phyloP scores from a whole-genome alignment of 2,113 vertebrate genomes.

The Chinchilla lanigera region DNA sequence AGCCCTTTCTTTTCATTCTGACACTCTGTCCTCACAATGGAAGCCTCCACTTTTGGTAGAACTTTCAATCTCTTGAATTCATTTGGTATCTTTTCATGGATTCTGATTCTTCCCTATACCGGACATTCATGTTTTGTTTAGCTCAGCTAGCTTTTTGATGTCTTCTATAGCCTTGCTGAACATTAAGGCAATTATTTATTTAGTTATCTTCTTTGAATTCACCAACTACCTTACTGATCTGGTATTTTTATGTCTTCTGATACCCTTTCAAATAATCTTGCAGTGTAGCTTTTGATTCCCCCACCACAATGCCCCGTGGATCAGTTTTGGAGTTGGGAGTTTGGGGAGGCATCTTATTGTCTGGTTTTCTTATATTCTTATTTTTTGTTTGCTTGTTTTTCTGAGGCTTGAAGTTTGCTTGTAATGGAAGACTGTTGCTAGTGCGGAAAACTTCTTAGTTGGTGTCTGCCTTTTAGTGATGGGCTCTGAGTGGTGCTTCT shows the following conservation, averaged over 20 bases:
- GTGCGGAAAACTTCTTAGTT: not conserved
- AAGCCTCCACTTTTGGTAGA: not conserved
- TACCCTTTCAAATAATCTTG: not conserved
- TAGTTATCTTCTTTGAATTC: not conserved
- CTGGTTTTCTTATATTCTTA: not conserved
- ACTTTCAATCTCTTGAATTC: not conserved
- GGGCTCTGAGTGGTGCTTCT: not conserved
- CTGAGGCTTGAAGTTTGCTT: not conserved
- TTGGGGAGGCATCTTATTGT: not conserved
- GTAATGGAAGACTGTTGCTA: not conserved
- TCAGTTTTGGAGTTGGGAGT: not conserved
- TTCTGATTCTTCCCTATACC: not conserved
- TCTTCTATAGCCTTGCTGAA: not conserved
- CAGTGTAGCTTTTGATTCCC: not conserved
- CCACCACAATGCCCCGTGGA: not conserved
- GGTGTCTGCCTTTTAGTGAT: not conserved
- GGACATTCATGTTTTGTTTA: not conserved
- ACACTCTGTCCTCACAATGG: not conserved
- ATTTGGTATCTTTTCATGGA: not conserved
- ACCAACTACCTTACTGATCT: not conserved
- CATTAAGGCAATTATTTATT: not conserved
- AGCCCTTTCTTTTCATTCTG: not conserved
- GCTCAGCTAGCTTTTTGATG: not conserved
- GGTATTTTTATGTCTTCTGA: not conserved
- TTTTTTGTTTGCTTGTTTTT: not conserved